Percentiles rank a stretch among this genome's conserved stretches.
These are phyloP conservation scores for Rhopalosiphum nymphaeae DNA, from an alignment of 2,888 invertebrate genomes.

Conservation along the genomic window DNA sequence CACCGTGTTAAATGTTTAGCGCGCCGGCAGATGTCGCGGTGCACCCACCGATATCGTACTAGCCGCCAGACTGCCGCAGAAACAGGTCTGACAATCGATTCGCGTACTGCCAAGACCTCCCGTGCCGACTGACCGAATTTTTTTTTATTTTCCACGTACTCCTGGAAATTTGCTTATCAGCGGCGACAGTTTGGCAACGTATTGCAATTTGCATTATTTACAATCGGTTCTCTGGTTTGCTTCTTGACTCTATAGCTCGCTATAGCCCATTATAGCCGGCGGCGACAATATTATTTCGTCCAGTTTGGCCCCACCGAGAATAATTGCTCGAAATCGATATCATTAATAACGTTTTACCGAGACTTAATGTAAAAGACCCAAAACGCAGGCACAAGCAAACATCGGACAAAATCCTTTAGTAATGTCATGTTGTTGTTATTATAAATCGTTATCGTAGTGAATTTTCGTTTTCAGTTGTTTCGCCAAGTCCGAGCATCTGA, in stretches of 20 bases:
- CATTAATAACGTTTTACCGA: neutral
- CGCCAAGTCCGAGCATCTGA: neutral
- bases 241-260: neutral
- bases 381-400: neutral
- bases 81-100: conserved; percentile 64
- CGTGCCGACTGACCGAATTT: neutral
- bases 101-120: conserved; percentile 28
- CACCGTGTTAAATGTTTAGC: neutral
- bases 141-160: conserved; percentile 26
- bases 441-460: neutral
- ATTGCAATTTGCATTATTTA: neutral
- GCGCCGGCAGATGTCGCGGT: conserved; percentile 45
- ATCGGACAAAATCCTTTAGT: neutral
- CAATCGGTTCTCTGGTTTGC: conserved; percentile 22
- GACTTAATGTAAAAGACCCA: neutral
- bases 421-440: neutral
- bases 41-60: neutral
- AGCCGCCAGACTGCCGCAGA: neutral
- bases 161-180: conserved; percentile 55
- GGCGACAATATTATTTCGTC: neutral
- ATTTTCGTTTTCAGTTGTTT: neutral
- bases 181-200: conserved; percentile 46
- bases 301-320: neutral
- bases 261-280: neutral
- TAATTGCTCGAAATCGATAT: neutral